phyloP scores from a whole-genome alignment of 2,888 invertebrate genomes.

The Deroplatys truncata region DNA sequence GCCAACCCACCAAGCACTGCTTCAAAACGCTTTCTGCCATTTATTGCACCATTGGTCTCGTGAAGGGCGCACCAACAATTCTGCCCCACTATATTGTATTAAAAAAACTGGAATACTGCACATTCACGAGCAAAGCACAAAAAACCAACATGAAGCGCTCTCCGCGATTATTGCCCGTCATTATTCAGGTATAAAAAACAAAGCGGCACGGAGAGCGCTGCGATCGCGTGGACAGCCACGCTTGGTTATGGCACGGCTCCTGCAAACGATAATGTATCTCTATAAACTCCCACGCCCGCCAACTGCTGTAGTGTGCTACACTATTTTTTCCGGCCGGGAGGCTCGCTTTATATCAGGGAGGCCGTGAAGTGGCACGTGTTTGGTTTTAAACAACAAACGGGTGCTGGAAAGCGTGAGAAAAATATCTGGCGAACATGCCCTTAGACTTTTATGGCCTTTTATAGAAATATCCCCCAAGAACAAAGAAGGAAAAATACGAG shows the following conservation, averaged over 20 bases:
- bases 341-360: too few species aligned
- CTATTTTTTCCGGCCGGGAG: background rate
- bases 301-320: background rate
- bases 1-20: background rate
- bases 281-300: background rate
- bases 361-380: background rate
- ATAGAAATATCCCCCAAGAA: background rate
- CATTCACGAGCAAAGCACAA: background rate
- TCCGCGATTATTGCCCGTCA: slow-evolving; percentile 15
- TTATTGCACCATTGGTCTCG: slow-evolving; percentile 20
- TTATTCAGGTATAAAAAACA: slow-evolving; percentile 19
- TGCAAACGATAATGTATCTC: background rate
- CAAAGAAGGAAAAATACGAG: background rate
- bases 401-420: background rate
- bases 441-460: background rate
- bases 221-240: background rate
- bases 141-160: slow-evolving; percentile 13
- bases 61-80: background rate
- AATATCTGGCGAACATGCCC: background rate
- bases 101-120: background rate
- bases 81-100: background rate
- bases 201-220: background rate
- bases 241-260: background rate
- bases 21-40: slow-evolving; percentile 7
- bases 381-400: background rate